Evolutionary conservation across 2,888 invertebrate species (phyloP).

Genomic region (Diploptera punctata): DNA sequence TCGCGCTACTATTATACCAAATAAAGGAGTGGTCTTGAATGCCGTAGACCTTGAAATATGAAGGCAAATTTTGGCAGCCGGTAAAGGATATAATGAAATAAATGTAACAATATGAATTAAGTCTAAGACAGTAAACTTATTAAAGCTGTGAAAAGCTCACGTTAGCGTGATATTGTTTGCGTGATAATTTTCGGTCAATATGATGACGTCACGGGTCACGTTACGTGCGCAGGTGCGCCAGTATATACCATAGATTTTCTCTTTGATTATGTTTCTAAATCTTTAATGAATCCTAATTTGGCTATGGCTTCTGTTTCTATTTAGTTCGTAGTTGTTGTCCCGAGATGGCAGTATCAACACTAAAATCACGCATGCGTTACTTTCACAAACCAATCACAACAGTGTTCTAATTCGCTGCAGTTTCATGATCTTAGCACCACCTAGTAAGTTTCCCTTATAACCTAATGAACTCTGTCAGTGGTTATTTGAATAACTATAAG

Average conservation of each 20-base stretch:
- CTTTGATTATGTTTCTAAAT: constrained; percentile 35
- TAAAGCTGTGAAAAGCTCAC: constrained; percentile 8
- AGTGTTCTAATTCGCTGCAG: neutral
- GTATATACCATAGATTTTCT: constrained; percentile 43
- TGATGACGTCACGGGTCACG: constrained; percentile 43
- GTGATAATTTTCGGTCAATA: constrained; percentile 42
- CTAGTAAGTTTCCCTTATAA: constrained; percentile 10
- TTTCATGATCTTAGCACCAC: constrained; percentile 3
- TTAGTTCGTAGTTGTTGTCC: constrained; percentile 4
- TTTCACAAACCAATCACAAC: neutral
- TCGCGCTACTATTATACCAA: neutral
- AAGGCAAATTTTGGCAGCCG: no score
- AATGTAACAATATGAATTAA: no score
- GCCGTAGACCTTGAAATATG: constrained; percentile 3
- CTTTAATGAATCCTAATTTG: constrained; percentile 29
- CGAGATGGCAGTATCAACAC: constrained; percentile 17
- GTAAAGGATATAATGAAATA: no score
- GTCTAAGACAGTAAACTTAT: no score
- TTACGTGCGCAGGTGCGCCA: constrained; percentile 44
- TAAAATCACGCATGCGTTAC: neutral
- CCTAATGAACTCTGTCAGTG: neutral
- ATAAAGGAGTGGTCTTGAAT: constrained; percentile 23
- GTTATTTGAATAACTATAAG: neutral
- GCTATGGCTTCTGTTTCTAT: neutral
- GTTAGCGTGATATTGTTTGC: constrained; percentile 28